phyloP scores from a whole-genome alignment of 1,140 invertebrate species.

The Drosophila nigrodunni region DNA sequence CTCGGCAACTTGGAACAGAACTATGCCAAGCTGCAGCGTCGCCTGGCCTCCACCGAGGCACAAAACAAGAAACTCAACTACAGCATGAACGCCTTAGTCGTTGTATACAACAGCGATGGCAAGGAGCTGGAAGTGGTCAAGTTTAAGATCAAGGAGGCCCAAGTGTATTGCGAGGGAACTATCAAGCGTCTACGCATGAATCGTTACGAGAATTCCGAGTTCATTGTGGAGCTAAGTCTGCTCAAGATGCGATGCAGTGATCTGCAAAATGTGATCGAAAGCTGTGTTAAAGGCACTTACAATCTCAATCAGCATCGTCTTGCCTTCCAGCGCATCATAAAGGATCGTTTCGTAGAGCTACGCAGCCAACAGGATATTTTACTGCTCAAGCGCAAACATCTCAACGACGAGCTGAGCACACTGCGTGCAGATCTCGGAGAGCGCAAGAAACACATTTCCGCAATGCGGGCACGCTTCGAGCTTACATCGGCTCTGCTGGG shows the following conservation, averaged over 20 bases:
- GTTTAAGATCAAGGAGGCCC: constrained; percentile 85
- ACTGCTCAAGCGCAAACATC: constrained; percentile 85
- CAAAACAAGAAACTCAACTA: constrained; percentile 86
- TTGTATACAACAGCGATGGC: constrained; percentile 77
- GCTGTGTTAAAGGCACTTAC: constrained; percentile 86
- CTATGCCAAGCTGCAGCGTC: constrained; percentile 53
- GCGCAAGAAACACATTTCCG: constrained; percentile 86
- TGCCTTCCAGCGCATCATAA: constrained; percentile 87
- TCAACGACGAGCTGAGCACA: constrained; percentile 86
- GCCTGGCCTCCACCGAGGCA: constrained; percentile 81
- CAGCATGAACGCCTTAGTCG: constrained; percentile 85
- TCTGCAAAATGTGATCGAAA: constrained; percentile 86
- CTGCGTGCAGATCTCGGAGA: constrained; percentile 86
- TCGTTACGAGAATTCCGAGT: constrained; percentile 85
- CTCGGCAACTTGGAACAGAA: constrained; percentile 59
- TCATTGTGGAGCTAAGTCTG: constrained; percentile 87
- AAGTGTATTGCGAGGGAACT: constrained; percentile 85
- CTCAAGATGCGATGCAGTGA: constrained; percentile 86
- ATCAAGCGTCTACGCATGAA: constrained; percentile 86
- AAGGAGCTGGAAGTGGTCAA: constrained; percentile 62
- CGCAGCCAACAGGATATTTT: constrained; percentile 86
- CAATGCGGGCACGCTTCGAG: constrained; percentile 85
- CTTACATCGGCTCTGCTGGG: constrained; percentile 82
- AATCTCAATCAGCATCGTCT: constrained; percentile 87
- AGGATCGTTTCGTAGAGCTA: constrained; percentile 87